phyloP scores from a whole-genome alignment of 53 echinoderm and acorn worm genomes.

The Paracentrotus lividus region DNA sequence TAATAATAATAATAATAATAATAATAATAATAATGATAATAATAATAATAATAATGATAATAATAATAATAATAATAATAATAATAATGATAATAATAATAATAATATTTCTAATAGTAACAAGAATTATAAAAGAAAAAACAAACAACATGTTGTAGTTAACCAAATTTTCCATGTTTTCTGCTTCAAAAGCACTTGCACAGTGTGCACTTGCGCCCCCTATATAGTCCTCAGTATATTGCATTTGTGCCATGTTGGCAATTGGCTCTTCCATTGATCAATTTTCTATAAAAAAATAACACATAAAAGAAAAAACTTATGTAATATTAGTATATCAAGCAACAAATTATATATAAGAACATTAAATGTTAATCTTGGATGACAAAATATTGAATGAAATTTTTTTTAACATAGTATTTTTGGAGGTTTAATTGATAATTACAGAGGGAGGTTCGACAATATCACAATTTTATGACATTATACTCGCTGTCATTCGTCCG shows the following conservation, averaged over 20 bases:
- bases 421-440: neutral
- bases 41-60: too few relatives aligned
- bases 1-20: too few relatives aligned
- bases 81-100: too few relatives aligned
- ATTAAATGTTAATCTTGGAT: neutral
- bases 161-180: too few relatives aligned
- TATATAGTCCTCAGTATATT: too few relatives aligned
- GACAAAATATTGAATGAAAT: neutral
- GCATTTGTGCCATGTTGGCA: constrained; percentile 59
- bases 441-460: constrained; percentile 21
- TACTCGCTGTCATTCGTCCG: neutral
- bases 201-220: neutral
- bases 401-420: neutral
- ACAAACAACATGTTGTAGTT: too few relatives aligned
- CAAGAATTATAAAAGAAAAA: too few relatives aligned
- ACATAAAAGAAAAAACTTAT: neutral
- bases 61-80: too few relatives aligned
- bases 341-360: neutral
- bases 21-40: too few relatives aligned
- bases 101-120: too few relatives aligned
- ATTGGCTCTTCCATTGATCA: constrained; percentile 48
- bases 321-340: too few relatives aligned
- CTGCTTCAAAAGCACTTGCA: too few relatives aligned
- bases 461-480: neutral
- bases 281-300: neutral